Conservation (phyloP, 2,797 vertebrate genomes). For the Neosilurus mollespiculum region DNA sequence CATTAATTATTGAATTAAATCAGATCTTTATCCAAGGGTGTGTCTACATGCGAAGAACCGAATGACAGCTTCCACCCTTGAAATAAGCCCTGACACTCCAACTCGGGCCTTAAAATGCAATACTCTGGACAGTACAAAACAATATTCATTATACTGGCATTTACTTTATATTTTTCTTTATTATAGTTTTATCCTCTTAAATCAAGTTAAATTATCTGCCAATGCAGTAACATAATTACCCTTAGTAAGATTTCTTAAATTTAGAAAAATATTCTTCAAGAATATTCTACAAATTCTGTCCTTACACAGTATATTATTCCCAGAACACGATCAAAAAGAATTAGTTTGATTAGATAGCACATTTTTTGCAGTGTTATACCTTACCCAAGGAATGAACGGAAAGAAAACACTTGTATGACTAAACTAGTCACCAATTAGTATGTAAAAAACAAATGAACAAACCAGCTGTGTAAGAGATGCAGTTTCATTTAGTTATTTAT, state of each 20-base stretch:
- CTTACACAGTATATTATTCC: too few relatives aligned
- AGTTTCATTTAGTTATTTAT: neutral
- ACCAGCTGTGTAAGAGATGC: neutral
- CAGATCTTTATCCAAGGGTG: neutral
- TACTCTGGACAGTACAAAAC: neutral
- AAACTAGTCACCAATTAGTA: neutral
- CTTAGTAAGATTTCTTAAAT: too few relatives aligned
- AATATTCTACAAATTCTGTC: too few relatives aligned
- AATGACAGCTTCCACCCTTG: neutral
- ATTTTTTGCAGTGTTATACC: neutral
- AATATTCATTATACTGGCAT: too few relatives aligned
- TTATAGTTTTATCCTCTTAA: too few relatives aligned
- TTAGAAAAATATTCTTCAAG: too few relatives aligned
- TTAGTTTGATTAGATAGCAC: too few relatives aligned
- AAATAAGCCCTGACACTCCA: neutral
- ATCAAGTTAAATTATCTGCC: too few relatives aligned
- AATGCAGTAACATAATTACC: too few relatives aligned
- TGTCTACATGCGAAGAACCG: neutral
- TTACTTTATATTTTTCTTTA: neutral
- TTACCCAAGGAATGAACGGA: neutral
- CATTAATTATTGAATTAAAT: neutral
- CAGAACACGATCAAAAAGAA: too few relatives aligned
- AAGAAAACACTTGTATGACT: neutral
- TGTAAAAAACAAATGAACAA: slow-evolving; percentile 21
- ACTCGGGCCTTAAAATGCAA: neutral